Conservation (phyloP, 2,797 vertebrate genomes). For the Mormyrus proboscirostris region DNA sequence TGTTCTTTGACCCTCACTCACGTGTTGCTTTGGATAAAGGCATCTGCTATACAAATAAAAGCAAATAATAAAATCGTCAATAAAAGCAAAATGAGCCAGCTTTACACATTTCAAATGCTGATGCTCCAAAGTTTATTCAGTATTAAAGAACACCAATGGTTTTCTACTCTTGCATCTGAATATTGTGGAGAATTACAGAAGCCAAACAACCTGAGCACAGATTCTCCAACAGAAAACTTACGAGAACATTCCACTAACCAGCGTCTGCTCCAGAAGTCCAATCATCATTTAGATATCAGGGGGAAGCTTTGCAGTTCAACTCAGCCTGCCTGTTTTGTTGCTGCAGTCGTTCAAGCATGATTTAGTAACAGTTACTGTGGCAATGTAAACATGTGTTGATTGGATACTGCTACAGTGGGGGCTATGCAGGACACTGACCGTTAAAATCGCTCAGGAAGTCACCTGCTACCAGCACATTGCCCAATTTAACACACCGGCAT, state of each 20-base stretch:
- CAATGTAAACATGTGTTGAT: not conserved
- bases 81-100: not conserved
- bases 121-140: not conserved
- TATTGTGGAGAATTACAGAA: not conserved
- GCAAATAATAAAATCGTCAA: not conserved
- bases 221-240: not conserved
- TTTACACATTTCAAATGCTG: not conserved
- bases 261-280: not conserved
- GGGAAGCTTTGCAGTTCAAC: not conserved
- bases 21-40: not conserved
- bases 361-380: not conserved
- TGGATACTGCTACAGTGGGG: not conserved
- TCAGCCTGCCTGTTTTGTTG: not conserved
- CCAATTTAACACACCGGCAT: not conserved
- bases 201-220: not conserved
- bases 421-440: not conserved
- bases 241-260: not conserved
- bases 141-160: not conserved
- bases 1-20: not conserved
- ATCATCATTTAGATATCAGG: not conserved
- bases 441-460: not conserved
- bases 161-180: not conserved
- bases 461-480: not conserved
- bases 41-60: not conserved
- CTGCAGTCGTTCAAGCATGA: not conserved